Conservation (phyloP, 2,113 vertebrate species). For the Diphyllodes magnificus region DNA sequence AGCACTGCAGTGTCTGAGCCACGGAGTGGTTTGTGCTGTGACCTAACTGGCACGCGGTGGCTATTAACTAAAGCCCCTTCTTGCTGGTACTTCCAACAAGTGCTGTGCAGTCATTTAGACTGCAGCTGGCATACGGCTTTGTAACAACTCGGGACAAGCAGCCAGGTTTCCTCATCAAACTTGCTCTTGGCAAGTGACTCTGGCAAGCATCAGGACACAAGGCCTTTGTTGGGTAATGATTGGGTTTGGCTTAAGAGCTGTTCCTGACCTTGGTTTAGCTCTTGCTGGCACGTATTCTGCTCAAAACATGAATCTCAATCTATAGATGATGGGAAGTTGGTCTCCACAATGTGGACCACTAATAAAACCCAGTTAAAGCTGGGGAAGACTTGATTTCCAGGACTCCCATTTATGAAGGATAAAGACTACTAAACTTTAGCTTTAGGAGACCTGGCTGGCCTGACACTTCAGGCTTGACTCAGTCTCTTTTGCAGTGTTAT, state of each 20-base stretch:
- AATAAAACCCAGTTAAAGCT: neutral
- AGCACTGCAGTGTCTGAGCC: neutral
- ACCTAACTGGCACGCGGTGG: neutral
- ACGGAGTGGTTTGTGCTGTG: neutral
- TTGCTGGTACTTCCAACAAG: neutral
- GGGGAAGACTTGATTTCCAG: neutral
- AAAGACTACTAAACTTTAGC: neutral
- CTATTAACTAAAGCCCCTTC: slow-evolving; percentile 22
- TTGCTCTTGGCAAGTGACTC: neutral
- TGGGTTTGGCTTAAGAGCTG: slow-evolving; percentile 3
- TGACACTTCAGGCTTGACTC: neutral
- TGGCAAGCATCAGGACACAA: neutral
- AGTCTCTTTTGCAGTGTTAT: neutral
- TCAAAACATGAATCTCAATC: neutral
- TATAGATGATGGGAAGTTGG: neutral
- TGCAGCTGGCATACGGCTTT: neutral
- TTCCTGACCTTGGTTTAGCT: neutral
- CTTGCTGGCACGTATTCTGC: neutral
- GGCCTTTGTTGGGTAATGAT: neutral
- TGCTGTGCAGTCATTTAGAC: neutral
- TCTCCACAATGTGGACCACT: neutral
- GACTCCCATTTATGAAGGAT: neutral
- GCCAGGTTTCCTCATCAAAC: slow-evolving; percentile 35
- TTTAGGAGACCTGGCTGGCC: neutral
- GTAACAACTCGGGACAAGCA: neutral